Base-by-base conservation (phyloP, 2,797 vertebrate genomes). In the Myripristis murdjan region DNA sequence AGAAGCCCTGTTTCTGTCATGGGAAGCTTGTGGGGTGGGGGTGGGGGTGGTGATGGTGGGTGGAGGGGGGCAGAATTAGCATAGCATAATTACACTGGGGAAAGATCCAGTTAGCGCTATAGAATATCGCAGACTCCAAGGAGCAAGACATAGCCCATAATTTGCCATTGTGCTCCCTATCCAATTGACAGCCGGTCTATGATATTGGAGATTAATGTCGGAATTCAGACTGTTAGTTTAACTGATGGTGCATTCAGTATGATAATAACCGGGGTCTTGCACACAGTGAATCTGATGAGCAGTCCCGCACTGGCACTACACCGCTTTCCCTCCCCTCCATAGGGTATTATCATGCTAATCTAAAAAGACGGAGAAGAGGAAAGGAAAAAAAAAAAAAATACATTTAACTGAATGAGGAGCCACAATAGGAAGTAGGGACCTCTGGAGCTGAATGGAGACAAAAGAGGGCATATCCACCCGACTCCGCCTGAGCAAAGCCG, bases 291-390 rank as follows among this genome's bases (percentile, higher is more conserved):
- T 77, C 79, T 90, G 89, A 93, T 90, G 91, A 94, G 91, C 80
- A 72, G 77, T 43, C 81, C 64, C 18, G 65, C 77, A 76, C 74
- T 72, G 77, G 74, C 82, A 78, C 84, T 68, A 66, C 70, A 23
- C 41, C 70, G 44, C 63, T 55, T 52, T 56, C 53, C 75, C 51
- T 54, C 56, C 51, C 77, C 79, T 73, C 75, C 72, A 54, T 39
- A 41, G 79, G 81, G 86, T 78, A 92, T 93, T 92, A 92, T 94
- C 90, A 93, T 93, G 93, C 85, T 94, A 94, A 94, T 95, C 81
- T 82, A 58, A 65, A 63, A 61, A 49, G 73, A 54, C 46, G 39
- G 58, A 57, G 71, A 78, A 49, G 41, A n/a, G n/a, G n/a, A n/a
- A n/a, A 47, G 16, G 6, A 56, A 59, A 62, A 46, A 53, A 46